These are phyloP conservation scores for Puma concolor DNA, from an alignment of 2,113 vertebrate genomes.

Conservation along the genomic window DNA sequence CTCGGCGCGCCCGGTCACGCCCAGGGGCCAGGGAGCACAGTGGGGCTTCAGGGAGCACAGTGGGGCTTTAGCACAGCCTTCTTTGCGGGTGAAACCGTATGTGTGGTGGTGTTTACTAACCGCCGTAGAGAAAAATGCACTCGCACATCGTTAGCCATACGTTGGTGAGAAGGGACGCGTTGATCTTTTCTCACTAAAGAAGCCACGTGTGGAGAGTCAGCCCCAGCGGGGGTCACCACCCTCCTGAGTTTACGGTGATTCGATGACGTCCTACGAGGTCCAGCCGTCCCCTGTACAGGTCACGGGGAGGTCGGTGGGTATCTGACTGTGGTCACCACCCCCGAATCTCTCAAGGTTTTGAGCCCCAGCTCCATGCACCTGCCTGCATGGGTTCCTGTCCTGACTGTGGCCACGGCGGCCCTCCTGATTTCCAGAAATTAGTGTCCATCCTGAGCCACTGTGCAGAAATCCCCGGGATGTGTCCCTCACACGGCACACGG, in stretches of 20 bases:
- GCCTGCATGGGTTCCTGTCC: background rate
- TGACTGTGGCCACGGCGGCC: background rate
- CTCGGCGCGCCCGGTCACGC: no score
- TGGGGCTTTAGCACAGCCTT: no score
- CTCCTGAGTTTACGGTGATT: background rate
- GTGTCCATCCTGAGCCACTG: background rate
- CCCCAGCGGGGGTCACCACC: no score
- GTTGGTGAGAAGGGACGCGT: no score
- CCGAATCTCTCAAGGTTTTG: background rate
- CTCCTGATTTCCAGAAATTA: background rate
- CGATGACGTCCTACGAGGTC: background rate
- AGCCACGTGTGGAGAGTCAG: background rate
- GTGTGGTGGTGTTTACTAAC: no score
- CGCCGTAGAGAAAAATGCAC: background rate
- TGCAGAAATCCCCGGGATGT: background rate
- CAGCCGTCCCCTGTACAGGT: background rate
- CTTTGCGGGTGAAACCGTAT: no score
- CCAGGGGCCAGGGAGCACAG: no score
- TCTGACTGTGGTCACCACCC: background rate
- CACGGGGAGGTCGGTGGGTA: no score
- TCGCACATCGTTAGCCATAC: no score
- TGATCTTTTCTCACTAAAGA: background rate
- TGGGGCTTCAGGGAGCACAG: background rate
- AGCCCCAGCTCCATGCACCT: no score
- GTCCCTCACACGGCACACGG: fast-evolving